Base-by-base conservation (phyloP, 2,113 vertebrate genomes). In the Takifugu bimaculatus region DNA sequence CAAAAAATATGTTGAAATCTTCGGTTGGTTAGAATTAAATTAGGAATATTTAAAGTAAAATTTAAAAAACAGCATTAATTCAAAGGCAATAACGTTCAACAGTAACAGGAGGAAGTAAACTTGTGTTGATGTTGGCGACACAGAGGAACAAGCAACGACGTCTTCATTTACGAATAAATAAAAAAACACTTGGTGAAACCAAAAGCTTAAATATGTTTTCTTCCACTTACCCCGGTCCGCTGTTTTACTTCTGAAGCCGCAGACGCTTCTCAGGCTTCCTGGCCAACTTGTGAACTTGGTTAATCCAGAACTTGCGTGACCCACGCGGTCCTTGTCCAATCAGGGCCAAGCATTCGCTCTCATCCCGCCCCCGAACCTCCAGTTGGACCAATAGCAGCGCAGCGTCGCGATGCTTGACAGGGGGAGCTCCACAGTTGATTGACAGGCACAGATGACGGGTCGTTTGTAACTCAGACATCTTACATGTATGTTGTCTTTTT, bases 381-480 rank as follows among this genome's bases (percentile, higher is more conserved):
- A 1, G 4, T 2, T 67, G 4, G 58, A 54, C 90, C 88, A 92
- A 90, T 89, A 9, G 64, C 25, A 60, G 45, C 1, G 35, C 47
- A 54, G 35, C 11, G 2, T 49, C 20, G 6, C 12, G 20, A 60
- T 3, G 5, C 4, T 55, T 48, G 27, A 4, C n/a, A 13, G 47
- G 49, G 57, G 48, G 51, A 42, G 12, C 47, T 55, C 68, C 66
- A 51, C 27, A 25, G 43, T 43, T 88, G 83, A 87, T 51, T 87
- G 88, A 88, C 88, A 76, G 5, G 2, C n/a, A 50, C 83, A 87
- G 85, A 77, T 91, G 86, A 77, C 10, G 13, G 27, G 0, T 25
- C 0, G 35, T 25, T 32, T 57, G 50, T 54, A 13, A 25, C 56
- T 14, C 28, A 55, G 54, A 57, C 52, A 15, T 60, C 3, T 15